Evolutionary conservation across 2,113 vertebrate species (phyloP).

Genomic region (Thalassarche chlororhynchos): DNA sequence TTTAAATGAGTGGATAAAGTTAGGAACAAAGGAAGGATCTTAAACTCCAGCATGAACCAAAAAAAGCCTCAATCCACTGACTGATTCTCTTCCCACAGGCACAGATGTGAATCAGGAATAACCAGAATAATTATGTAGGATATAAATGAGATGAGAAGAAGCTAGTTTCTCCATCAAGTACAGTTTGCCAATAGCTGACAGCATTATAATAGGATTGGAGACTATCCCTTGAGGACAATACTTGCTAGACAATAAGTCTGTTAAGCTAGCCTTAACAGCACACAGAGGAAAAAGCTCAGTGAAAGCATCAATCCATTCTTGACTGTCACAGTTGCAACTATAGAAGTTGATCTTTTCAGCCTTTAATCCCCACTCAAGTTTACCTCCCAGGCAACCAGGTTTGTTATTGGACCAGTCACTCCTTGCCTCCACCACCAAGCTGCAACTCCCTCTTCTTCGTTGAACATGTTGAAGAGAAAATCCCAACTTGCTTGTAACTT

Average conservation of each 20-base stretch:
- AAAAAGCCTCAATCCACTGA: neutral
- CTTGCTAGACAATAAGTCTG: neutral
- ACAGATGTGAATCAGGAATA: conserved; percentile 1
- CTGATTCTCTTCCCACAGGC: conserved; percentile 3
- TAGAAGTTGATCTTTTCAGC: neutral
- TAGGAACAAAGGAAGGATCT: neutral
- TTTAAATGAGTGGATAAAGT: neutral
- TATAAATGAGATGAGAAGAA: conserved; percentile 18
- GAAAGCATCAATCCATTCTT: neutral
- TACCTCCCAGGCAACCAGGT: neutral
- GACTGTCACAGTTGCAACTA: neutral
- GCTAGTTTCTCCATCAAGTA: neutral
- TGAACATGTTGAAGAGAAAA: neutral
- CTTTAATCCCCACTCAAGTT: neutral
- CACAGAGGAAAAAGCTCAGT: neutral
- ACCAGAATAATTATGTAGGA: conserved; percentile 1
- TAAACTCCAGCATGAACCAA: neutral
- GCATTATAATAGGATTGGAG: neutral
- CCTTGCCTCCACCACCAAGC: neutral
- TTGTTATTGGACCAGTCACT: neutral
- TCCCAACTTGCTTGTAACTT: neutral
- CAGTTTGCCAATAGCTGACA: conserved; percentile 2
- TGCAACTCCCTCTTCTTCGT: neutral
- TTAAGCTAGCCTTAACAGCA: neutral
- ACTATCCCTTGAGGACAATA: neutral